Conservation (phyloP, 2,113 vertebrate genomes). For the Myiozetetes cayanensis region DNA sequence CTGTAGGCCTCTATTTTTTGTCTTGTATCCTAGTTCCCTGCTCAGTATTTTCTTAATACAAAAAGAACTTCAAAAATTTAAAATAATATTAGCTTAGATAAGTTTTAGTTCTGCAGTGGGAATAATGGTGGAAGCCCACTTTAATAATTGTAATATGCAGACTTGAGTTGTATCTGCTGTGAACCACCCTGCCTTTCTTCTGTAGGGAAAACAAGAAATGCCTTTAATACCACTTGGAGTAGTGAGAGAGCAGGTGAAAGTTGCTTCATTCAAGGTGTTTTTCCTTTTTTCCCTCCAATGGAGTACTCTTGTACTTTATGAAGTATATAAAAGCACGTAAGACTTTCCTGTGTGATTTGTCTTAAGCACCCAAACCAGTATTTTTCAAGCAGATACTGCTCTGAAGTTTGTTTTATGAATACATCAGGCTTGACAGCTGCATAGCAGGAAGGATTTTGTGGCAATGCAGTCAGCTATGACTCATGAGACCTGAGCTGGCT, state of each 20-base stretch:
- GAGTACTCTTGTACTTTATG: not conserved
- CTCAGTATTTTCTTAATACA: not conserved
- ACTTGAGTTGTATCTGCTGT: not conserved
- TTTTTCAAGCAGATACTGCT: not conserved
- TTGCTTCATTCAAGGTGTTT: not conserved
- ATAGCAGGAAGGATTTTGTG: conserved; percentile 29
- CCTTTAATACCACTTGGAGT: not conserved
- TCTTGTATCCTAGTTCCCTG: not conserved
- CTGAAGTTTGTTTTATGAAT: not conserved
- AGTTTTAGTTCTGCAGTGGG: not conserved
- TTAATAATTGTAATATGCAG: not conserved
- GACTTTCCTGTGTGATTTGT: not conserved
- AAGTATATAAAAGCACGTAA: not conserved
- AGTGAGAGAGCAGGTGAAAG: not conserved
- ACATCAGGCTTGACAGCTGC: not conserved
- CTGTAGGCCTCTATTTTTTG: not conserved
- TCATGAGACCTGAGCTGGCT: conserved; percentile 8
- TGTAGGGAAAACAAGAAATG: not conserved
- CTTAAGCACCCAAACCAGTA: not conserved
- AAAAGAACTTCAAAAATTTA: not conserved
- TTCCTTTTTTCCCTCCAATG: rapidly evolving
- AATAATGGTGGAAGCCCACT: not conserved
- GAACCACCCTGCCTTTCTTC: not conserved
- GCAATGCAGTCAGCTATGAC: conserved; percentile 4
- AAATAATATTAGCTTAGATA: not conserved